Base-by-base conservation (phyloP, 2,888 invertebrate genomes). In the Temnothorax ravouxi region DNA sequence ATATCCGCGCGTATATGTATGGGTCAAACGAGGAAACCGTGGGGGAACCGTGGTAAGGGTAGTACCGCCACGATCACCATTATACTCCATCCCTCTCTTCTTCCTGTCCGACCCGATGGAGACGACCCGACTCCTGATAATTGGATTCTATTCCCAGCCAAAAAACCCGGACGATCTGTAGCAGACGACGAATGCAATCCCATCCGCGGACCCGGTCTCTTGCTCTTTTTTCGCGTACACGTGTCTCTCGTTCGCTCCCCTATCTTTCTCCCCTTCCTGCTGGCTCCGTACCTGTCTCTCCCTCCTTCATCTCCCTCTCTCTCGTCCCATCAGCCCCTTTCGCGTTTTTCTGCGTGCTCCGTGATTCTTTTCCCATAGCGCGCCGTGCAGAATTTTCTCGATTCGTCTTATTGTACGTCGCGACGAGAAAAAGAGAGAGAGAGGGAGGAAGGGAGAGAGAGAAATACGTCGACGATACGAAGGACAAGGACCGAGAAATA, bases 331-430 rank as follows among this genome's bases (percentile, higher is more conserved):
- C 56, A 50, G 44, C 29, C 71, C 50, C 59, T 44, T 77, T 71
- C 61, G 64, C 83, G 86, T 84, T 88, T 89, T 90, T 88, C 83
- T 77, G 89, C 83, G 77, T 85, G 52, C 83, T 82, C 62, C 67
- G 72, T 67, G 83, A 62, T 75, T 47, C 83, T 76, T 66, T 80
- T 75, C 71, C 67, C 74, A 72, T 62, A 71, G 66, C 83, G 62
- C 64, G 84, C 83, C 80, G 71, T 61, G 87, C 86, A 88, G 88
- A 92, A 90, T 92, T 92, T 91, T 89, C 89, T 86, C 90, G 88
- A 90, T 90, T 92, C 91, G 88, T 92, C 91, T 92, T 92, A 91
- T 92, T 91, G 91, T 89, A 80, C 84, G 83, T 82, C 80, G 85
- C 66, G 56, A 41, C 56, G 61, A 64, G 54, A 76, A 25, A 59